These are phyloP conservation scores for Globodera rostochiensis DNA, from an alignment of 1,140 invertebrate genomes.

Conservation along the genomic window DNA sequence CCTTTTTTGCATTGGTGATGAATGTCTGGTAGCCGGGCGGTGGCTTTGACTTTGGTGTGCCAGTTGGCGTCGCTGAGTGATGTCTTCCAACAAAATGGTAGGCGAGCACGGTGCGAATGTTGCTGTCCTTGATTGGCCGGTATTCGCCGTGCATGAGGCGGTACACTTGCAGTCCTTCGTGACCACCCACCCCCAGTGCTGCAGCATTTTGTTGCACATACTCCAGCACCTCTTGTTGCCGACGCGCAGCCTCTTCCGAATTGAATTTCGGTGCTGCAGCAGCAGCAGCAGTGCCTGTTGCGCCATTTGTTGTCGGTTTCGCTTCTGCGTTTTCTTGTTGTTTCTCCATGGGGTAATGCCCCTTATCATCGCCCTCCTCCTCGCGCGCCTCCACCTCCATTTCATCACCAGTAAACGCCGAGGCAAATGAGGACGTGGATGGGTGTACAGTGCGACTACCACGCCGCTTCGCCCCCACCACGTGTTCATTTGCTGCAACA, in stretches of 20 bases:
- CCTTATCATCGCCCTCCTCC: too few relatives aligned
- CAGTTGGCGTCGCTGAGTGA: too few relatives aligned
- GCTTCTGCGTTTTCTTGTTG: too few relatives aligned
- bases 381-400: too few relatives aligned
- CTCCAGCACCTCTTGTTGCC: not conserved
- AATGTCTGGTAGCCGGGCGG: not conserved
- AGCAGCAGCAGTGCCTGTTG: not conserved
- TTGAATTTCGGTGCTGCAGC: too few relatives aligned
- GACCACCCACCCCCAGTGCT: not conserved
- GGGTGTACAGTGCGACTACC: too few relatives aligned
- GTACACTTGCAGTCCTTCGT: not conserved
- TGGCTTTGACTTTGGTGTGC: not conserved
- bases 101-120: not conserved
- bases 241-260: not conserved
- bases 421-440: too few relatives aligned
- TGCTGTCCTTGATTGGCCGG: not conserved
- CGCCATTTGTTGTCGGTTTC: too few relatives aligned
- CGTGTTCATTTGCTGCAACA: too few relatives aligned
- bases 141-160: not conserved
- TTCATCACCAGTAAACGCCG: too few relatives aligned
- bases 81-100: not conserved
- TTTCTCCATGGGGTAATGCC: too few relatives aligned
- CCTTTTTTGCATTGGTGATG: not conserved
- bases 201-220: not conserved
- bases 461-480: too few relatives aligned